Evolutionary conservation across 2,888 invertebrate genomes (phyloP).

Genomic region (Mimachlamys varia): DNA sequence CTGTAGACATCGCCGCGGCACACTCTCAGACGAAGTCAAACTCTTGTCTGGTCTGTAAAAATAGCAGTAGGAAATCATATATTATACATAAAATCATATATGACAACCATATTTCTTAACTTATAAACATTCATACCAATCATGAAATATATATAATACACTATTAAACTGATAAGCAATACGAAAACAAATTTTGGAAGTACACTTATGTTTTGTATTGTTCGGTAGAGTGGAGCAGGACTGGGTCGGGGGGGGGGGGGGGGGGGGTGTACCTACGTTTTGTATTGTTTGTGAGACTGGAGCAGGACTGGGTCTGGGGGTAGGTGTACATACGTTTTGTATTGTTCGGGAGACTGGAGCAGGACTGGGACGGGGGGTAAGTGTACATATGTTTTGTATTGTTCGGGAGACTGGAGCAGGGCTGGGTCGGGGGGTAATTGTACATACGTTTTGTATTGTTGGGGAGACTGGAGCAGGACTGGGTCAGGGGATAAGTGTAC

Average conservation of each 20-base stretch:
- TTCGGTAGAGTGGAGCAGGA: constrained; percentile 16
- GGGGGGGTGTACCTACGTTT: neutral
- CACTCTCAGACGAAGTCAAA: constrained; percentile 1
- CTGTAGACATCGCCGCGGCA: constrained; percentile 42
- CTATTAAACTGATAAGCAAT: too few species aligned
- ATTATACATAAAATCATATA: too few species aligned
- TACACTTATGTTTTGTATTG: neutral
- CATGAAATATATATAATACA: too few species aligned
- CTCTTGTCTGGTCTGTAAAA: neutral
- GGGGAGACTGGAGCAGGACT: constrained; percentile 34
- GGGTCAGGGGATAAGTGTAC: constrained; percentile 64
- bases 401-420: too few species aligned
- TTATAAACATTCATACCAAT: too few species aligned
- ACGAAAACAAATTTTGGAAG: too few species aligned
- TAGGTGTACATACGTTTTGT: neutral
- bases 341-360: too few species aligned
- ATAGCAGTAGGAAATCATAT: neutral
- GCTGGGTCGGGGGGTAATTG: constrained; percentile 60
- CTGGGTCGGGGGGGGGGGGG: constrained; percentile 48
- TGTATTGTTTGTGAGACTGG: constrained; percentile 1
- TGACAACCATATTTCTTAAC: too few species aligned
- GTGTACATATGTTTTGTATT: too few species aligned
- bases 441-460: constrained; percentile 36
- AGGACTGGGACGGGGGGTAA: too few species aligned
- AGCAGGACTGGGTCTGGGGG: constrained; percentile 50